Conservation (phyloP, 2,888 invertebrate genomes). For the Brachypalpus laphriformis region DNA sequence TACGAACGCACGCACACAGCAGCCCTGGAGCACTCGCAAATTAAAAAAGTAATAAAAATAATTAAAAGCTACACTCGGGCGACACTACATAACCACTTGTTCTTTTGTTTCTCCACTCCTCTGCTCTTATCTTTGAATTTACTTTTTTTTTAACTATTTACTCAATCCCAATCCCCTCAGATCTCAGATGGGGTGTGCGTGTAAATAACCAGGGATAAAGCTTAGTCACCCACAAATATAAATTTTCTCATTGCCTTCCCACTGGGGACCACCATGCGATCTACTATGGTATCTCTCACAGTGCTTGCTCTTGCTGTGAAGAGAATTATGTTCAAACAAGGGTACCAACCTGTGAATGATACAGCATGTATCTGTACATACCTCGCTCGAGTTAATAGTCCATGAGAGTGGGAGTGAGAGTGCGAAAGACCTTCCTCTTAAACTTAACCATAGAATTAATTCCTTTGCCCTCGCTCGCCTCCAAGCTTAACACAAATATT, state of each 20-base stretch:
- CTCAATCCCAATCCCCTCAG: neutral
- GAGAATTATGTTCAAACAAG: constrained; percentile 56
- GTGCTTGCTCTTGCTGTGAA: constrained; percentile 10
- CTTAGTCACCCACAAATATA: constrained; percentile 48
- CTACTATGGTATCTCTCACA: neutral
- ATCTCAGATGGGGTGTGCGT: constrained; percentile 1
- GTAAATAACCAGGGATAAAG: constrained; percentile 33
- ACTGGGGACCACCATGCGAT: neutral
- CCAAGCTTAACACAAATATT: constrained; percentile 69
- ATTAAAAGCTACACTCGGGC: constrained; percentile 58
- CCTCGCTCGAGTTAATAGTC: constrained; percentile 38
- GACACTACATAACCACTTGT: constrained; percentile 28
- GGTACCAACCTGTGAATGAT: constrained; percentile 54
- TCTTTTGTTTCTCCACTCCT: neutral
- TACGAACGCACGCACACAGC: constrained; percentile 12
- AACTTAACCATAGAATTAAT: constrained; percentile 66
- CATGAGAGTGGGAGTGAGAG: constrained; percentile 13
- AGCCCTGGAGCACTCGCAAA: constrained; percentile 15
- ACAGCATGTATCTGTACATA: constrained; percentile 40
- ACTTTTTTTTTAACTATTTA: constrained; percentile 26
- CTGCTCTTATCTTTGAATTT: neutral
- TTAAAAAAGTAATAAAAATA: constrained; percentile 66
- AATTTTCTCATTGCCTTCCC: neutral
- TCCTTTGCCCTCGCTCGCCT: constrained; percentile 43
- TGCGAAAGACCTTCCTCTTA: constrained; percentile 26